Percentiles rank a stretch among this genome's conserved stretches.
These are phyloP conservation scores for Sesamia inferens DNA, from an alignment of 2,888 invertebrate genomes.

Conservation along the genomic window DNA sequence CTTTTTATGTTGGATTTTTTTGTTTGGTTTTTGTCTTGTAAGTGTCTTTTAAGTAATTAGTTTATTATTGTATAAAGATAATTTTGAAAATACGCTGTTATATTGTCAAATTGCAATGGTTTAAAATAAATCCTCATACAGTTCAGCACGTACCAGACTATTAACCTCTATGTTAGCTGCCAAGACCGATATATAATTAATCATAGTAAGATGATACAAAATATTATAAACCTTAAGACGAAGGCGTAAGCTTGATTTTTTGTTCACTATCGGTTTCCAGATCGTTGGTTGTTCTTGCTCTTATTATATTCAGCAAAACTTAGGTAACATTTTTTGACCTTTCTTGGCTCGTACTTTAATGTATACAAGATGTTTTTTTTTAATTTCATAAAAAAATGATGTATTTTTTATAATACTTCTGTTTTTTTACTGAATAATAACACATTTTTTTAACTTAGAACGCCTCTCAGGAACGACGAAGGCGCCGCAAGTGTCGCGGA, in stretches of 20 bases:
- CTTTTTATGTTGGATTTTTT: background rate
- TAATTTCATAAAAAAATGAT: background rate
- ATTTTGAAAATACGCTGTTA: background rate
- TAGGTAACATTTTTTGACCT: background rate
- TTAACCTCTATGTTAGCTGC: background rate
- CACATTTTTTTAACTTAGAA: constrained; percentile 40
- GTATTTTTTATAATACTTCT: background rate
- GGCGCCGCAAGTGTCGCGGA: constrained; percentile 79
- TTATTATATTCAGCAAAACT: background rate
- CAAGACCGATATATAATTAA: background rate
- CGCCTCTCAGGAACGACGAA: constrained; percentile 77
- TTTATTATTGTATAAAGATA: background rate
- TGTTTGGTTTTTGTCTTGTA: background rate
- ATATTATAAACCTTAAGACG: background rate
- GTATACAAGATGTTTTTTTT: background rate
- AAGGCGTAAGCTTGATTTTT: background rate
- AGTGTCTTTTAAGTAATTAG: no score
- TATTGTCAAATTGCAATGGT: background rate
- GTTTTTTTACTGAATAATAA: constrained; percentile 46
- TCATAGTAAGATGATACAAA: background rate
- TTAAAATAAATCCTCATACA: background rate
- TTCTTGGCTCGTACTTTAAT: background rate
- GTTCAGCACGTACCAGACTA: background rate
- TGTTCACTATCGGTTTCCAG: background rate
- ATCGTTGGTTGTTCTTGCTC: background rate